phyloP scores from a whole-genome alignment of 2,113 vertebrate genomes.

The Apodemus sylvaticus region DNA sequence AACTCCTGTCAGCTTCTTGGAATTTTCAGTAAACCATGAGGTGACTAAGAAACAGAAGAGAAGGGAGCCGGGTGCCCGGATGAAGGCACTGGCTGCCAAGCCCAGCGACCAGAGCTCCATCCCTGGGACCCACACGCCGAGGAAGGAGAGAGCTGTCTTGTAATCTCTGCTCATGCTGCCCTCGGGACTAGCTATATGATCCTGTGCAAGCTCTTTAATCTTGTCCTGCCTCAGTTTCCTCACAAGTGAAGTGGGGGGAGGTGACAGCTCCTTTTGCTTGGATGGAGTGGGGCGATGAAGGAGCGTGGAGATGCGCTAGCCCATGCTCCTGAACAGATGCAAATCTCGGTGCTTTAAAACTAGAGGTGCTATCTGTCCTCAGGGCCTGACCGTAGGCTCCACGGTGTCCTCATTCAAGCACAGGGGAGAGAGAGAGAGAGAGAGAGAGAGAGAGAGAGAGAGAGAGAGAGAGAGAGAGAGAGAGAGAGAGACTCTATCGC shows the following conservation, averaged over 20 bases:
- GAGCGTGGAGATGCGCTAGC: neutral
- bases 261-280: neutral
- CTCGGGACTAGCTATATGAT: neutral
- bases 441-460: too few relatives aligned
- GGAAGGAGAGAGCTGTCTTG: neutral
- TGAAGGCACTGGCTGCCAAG: neutral
- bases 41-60: neutral
- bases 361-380: neutral
- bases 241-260: neutral
- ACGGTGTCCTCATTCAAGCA: neutral
- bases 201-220: neutral
- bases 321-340: neutral
- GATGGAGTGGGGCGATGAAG: neutral
- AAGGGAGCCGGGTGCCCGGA: accelerated
- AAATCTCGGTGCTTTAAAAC: neutral
- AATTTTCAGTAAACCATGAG: neutral
- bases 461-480: too few relatives aligned
- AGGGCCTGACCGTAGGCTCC: neutral
- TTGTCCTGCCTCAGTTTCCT: neutral
- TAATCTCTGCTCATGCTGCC: neutral
- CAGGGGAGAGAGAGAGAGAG: neutral
- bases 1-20: neutral
- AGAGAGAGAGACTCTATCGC: too few relatives aligned
- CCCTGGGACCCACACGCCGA: accelerated
- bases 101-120: neutral